Evolutionary conservation across 2,797 vertebrate genomes (phyloP).

Genomic region (Periparus ater): DNA sequence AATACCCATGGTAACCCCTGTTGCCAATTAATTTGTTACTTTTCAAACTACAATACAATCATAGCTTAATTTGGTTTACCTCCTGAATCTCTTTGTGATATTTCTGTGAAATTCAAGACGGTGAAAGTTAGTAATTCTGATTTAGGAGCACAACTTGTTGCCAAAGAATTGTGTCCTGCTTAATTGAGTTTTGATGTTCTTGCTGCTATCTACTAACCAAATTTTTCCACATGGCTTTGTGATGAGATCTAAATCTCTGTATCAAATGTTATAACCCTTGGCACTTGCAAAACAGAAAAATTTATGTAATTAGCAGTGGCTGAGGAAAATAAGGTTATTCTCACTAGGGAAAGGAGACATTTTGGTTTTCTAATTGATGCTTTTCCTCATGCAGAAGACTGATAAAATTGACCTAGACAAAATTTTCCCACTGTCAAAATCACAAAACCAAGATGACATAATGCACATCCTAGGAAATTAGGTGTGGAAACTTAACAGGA

Average conservation of each 20-base stretch:
- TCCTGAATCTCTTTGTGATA: not conserved
- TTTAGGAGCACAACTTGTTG: constrained; percentile 14
- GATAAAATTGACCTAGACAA: constrained; percentile 55
- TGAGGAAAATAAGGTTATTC: constrained; percentile 54
- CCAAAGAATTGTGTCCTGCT: constrained; percentile 21
- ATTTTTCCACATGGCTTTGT: not conserved
- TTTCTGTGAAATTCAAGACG: constrained; percentile 41
- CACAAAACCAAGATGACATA: constrained; percentile 61
- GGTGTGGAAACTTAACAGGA: constrained; percentile 47
- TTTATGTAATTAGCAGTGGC: constrained; percentile 41
- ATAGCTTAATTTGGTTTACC: not conserved
- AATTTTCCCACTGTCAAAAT: constrained; percentile 51
- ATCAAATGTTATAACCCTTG: constrained; percentile 37
- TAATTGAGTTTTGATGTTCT: constrained; percentile 35
- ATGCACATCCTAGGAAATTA: constrained; percentile 61
- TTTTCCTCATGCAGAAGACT: constrained; percentile 32
- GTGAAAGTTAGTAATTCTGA: not conserved
- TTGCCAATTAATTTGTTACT: not conserved
- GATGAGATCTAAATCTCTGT: constrained; percentile 28
- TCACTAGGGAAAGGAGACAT: constrained; percentile 36
- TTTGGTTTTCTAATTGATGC: constrained; percentile 40
- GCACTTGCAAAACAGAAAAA: constrained; percentile 14
- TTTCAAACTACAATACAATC: not conserved
- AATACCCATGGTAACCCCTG: not conserved
- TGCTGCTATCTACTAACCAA: not conserved